Evolutionary conservation across 1,140 invertebrate species (phyloP).

Genomic region (Lutraria rhynchaena): DNA sequence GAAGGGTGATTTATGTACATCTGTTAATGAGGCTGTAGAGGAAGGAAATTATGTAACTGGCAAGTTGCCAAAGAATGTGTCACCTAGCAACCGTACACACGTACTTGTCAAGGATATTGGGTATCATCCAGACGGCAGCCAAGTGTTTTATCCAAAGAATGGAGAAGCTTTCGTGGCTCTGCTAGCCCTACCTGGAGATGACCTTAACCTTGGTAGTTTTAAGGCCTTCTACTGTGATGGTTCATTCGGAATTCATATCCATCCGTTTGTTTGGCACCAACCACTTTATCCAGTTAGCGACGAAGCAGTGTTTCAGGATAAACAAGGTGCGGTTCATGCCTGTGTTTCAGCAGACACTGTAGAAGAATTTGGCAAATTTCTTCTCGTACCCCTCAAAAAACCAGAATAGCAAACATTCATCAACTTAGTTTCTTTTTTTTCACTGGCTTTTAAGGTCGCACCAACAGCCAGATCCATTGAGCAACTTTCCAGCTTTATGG

Average conservation of each 20-base stretch:
- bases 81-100: constrained; percentile 44
- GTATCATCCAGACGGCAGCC: constrained; percentile 63
- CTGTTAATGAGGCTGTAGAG: constrained; percentile 25
- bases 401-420: background rate
- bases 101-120: constrained; percentile 58
- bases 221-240: constrained; percentile 63
- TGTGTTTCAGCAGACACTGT: constrained; percentile 54
- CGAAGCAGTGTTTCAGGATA: constrained; percentile 46
- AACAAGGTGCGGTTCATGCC: constrained; percentile 60
- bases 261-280: constrained; percentile 62
- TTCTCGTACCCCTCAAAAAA: constrained; percentile 50
- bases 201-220: constrained; percentile 53
- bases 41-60: constrained; percentile 37
- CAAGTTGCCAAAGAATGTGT: constrained; percentile 16
- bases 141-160: constrained; percentile 57
- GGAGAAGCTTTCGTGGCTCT: constrained; percentile 53
- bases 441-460: too few relatives aligned
- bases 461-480: too few relatives aligned
- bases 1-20: constrained; percentile 19
- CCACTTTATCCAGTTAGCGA: constrained; percentile 58
- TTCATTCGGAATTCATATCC: constrained; percentile 58
- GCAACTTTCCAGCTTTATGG: too few relatives aligned
- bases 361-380: constrained; percentile 50
- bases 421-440: too few relatives aligned
- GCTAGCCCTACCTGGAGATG: constrained; percentile 60